A percentile compares a stretch with the other conserved stretches of the same genome.
phyloP scores from a whole-genome alignment of 2,888 invertebrate species.

The Baronia brevicornis region DNA sequence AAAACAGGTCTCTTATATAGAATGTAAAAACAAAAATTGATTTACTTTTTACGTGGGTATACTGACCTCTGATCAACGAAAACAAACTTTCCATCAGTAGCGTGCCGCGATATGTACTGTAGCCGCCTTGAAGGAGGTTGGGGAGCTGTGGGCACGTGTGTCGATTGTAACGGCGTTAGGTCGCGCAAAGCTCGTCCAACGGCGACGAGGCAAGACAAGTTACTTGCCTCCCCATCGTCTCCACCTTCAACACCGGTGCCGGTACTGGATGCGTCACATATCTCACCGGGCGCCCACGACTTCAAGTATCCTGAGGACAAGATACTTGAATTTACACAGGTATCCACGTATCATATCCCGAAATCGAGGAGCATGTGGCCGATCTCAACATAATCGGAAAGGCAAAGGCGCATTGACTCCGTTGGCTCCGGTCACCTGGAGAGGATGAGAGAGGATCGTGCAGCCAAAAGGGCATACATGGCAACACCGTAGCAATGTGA shows the following conservation, averaged over 20 bases:
- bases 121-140: conserved; percentile 76
- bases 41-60: no score
- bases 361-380: no score
- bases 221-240: conserved; percentile 72
- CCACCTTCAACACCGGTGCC: conserved; percentile 77
- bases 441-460: no score
- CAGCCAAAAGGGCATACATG: no score
- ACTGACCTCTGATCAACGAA: conserved; percentile 92
- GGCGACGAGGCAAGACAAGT: conserved; percentile 91
- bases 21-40: conserved; percentile 4
- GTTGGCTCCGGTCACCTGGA: no score
- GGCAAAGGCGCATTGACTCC: no score
- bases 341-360: no score
- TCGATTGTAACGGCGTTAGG: conserved; percentile 50
- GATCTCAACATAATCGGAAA: no score
- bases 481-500: no score
- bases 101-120: conserved; percentile 89
- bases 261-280: conserved; percentile 78
- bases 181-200: conserved; percentile 84
- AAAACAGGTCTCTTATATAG: neutral
- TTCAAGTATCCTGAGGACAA: conserved; percentile 82
- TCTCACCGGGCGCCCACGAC: conserved; percentile 90
- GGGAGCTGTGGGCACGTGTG: conserved; percentile 9
- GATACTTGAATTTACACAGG: no score
- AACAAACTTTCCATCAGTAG: conserved; percentile 93